Base-by-base conservation (phyloP, 2,797 vertebrate genomes). In the Lemur catta region DNA sequence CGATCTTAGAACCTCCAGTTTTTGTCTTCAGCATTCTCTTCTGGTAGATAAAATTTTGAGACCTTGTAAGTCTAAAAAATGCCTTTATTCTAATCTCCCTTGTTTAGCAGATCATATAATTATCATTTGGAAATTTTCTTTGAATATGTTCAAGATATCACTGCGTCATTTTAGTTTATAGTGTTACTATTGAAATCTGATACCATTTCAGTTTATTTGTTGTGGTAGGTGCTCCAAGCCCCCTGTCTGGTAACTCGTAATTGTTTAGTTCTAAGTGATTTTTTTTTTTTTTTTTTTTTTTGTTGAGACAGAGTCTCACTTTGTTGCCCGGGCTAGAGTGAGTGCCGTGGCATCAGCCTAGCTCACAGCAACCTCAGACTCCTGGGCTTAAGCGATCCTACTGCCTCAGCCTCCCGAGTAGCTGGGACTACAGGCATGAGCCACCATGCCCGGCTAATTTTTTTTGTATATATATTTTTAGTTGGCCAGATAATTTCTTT, bases 91-190 rank as follows among this genome's bases (percentile, higher is more conserved):
- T 88, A 13, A 63, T 76, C 26, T 7, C 57, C 41, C 43, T 85
- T 94, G 38, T 79, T 92, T 85, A 80, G 10, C 52, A 92, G n/a
- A 86, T 52, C 14, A 48, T 93, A 22, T 69, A 65, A 94, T 81
- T 93, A 74, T 72, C 50, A 76, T 71, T 85, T 38, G 17, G 30
- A 78, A 79, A 84, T 71, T 52, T 74, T 63, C 18, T 57, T 74
- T 59, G 50, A 74, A 46, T 79, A 41, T 84, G 17, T 72, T 92
- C n/a, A 35, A 59, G 69, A 69, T 78, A 24, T n/a, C 28, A 61
- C 35, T 65, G n/a, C 2, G 22, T 94, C 30, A 48, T 69, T 69
- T 80, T 69, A 89, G 72, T 26, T 74, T 89, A 72, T 0, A 59
- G 8, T 48, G 14, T 57, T 75, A 8, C 24, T 55, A 5, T 33